These are phyloP conservation scores for Galaxias olidus DNA, from an alignment of 2,797 vertebrate genomes.

Conservation along the genomic window DNA sequence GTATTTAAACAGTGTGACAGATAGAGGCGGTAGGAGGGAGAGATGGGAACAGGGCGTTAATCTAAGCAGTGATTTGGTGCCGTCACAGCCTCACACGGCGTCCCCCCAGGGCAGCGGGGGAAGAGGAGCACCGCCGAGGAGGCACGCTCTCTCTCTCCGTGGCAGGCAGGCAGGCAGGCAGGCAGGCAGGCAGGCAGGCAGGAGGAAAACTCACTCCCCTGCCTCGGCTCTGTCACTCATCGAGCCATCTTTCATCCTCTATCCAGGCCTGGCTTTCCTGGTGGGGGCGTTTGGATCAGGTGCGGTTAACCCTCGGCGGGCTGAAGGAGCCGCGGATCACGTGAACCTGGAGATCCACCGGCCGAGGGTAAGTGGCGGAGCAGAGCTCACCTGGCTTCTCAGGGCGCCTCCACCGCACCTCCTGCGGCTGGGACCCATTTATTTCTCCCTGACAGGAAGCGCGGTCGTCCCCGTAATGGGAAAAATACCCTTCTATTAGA, in stretches of 20 bases:
- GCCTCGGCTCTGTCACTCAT: constrained; percentile 3
- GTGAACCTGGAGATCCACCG: constrained; percentile 24
- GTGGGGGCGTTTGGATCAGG: not conserved
- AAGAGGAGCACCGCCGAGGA: not conserved
- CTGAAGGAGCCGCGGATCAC: not conserved
- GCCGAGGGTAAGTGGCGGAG: constrained; percentile 10
- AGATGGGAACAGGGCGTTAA: not conserved
- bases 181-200: not conserved
- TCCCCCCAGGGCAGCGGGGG: not conserved
- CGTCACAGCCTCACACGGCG: not conserved
- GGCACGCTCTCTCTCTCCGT: not conserved
- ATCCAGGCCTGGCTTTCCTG: not conserved
- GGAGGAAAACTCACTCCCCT: not conserved
- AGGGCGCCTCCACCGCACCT: not conserved
- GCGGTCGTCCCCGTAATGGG: constrained; percentile 23
- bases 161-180: too few species aligned
- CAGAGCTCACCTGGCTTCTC: not conserved
- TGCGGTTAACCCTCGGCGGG: not conserved
- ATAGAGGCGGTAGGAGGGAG: not conserved
- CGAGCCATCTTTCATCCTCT: not conserved
- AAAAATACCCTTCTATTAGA: constrained; percentile 17
- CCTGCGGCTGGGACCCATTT: not conserved
- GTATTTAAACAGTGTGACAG: constrained; percentile 3
- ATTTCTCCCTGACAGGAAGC: constrained; percentile 2
- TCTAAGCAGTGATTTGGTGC: constrained; percentile 1